These are phyloP conservation scores for Beris morrisii DNA, from an alignment of 2,888 invertebrate genomes.

Conservation along the genomic window DNA sequence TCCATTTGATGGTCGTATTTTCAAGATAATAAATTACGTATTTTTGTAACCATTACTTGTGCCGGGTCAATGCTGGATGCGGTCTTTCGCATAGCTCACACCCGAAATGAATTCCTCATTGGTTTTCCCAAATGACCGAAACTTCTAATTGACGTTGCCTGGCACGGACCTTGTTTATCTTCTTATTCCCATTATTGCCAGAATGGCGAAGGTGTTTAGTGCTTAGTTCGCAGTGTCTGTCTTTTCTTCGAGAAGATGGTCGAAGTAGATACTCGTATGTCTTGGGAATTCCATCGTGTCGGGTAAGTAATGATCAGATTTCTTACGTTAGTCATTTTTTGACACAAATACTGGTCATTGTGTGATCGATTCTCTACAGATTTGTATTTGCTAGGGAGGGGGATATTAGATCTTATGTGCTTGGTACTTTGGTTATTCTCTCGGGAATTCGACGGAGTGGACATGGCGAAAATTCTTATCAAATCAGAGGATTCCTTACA, in stretches of 20 bases:
- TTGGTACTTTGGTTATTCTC: no score
- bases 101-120: conserved; percentile 27
- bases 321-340: no score
- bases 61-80: neutral
- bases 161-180: conserved; percentile 25
- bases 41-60: conserved; percentile 36
- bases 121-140: conserved; percentile 37
- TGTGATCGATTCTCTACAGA: no score
- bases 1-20: conserved; percentile 38
- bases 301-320: neutral
- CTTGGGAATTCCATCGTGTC: neutral
- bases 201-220: conserved; percentile 16
- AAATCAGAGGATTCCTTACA: no score
- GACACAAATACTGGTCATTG: no score
- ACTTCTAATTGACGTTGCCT: conserved; percentile 36
- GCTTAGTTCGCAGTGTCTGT: neutral
- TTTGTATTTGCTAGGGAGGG: no score
- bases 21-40: conserved; percentile 37
- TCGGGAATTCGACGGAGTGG: no score
- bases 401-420: no score
- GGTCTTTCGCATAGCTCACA: conserved; percentile 8
- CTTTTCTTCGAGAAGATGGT: conserved; percentile 6
- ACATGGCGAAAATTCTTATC: no score
- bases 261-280: neutral
- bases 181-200: conserved; percentile 15